Percentiles rank a stretch among this genome's conserved stretches.
Evolutionary conservation across 2,113 vertebrate species (phyloP).

Genomic region (Ellobius talpinus): DNA sequence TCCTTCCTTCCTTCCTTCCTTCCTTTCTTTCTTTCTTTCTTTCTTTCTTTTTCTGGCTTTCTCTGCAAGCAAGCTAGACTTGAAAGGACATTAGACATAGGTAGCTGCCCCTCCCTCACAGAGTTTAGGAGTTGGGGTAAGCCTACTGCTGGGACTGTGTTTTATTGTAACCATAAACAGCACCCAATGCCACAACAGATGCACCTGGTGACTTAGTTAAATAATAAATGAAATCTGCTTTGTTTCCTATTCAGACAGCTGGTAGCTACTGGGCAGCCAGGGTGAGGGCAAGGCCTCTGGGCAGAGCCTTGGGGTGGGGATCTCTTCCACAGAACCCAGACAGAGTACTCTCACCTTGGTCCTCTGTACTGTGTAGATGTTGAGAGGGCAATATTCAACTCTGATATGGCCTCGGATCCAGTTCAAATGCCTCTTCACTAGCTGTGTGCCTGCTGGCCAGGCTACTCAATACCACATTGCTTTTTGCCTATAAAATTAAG

Average conservation of each 20-base stretch:
- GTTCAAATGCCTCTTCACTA: not conserved
- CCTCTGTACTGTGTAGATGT: not conserved
- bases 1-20: no score
- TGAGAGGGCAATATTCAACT: not conserved
- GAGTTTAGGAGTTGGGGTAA: constrained; percentile 17
- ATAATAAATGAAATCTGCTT: constrained; percentile 7
- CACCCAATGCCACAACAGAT: not conserved
- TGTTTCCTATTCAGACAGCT: not conserved
- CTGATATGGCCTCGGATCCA: rapidly evolving
- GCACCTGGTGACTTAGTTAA: constrained; percentile 23
- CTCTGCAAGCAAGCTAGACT: not conserved
- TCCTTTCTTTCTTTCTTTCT: no score
- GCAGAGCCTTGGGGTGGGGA: not conserved
- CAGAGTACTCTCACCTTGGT: not conserved
- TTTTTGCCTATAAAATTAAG: not conserved
- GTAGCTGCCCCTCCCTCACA: not conserved
- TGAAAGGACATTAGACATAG: not conserved
- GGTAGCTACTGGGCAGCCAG: not conserved
- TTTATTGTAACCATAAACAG: constrained; percentile 53
- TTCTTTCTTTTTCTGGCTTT: not conserved
- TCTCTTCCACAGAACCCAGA: not conserved
- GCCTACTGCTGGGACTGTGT: not conserved
- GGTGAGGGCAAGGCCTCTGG: not conserved
- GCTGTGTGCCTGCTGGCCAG: not conserved
- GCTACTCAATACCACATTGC: not conserved